Evolutionary conservation across 92 coral and sea anemone genomes (phyloP).

Genomic region (Ricordea florida): DNA sequence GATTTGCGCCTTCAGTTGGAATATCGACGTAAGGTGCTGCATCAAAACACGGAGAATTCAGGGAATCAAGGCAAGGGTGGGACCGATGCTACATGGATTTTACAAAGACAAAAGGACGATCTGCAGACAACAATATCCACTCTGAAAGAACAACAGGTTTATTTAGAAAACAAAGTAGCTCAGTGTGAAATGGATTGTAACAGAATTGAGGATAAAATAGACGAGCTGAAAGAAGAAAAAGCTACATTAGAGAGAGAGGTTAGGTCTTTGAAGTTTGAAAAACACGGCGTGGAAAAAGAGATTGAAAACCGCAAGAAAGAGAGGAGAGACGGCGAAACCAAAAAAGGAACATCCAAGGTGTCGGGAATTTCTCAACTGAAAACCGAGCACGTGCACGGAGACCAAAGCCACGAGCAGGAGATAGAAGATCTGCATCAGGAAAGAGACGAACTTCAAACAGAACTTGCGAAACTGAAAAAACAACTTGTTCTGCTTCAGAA

Average conservation of each 20-base stretch:
- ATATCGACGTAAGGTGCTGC: constrained; percentile 7
- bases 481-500: constrained; percentile 40
- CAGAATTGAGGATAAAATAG: constrained; percentile 55
- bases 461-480: constrained; percentile 41
- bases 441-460: constrained; percentile 60
- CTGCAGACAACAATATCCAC: constrained; percentile 45
- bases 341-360: not conserved
- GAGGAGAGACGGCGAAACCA: constrained; percentile 21
- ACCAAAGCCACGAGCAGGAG: constrained; percentile 49
- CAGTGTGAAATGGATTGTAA: constrained; percentile 67
- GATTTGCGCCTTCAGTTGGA: constrained; percentile 31
- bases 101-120: constrained; percentile 61
- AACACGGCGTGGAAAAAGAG: constrained; percentile 53
- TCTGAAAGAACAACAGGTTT: constrained; percentile 66
- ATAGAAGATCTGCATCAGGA: constrained; percentile 51
- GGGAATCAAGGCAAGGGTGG: constrained; percentile 1
- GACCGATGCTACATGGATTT: constrained; percentile 2
- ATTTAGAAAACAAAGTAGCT: constrained; percentile 59
- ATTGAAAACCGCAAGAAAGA: constrained; percentile 42
- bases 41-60: not conserved
- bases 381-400: constrained; percentile 14
- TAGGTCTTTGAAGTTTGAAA: constrained; percentile 40
- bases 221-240: constrained; percentile 40
- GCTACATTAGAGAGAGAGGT: constrained; percentile 40
- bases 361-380: constrained; percentile 37